Percentiles rank a stretch among this genome's conserved stretches.
Conservation (phyloP, 2,797 vertebrate genomes). For the Sebastes iracundus region DNA sequence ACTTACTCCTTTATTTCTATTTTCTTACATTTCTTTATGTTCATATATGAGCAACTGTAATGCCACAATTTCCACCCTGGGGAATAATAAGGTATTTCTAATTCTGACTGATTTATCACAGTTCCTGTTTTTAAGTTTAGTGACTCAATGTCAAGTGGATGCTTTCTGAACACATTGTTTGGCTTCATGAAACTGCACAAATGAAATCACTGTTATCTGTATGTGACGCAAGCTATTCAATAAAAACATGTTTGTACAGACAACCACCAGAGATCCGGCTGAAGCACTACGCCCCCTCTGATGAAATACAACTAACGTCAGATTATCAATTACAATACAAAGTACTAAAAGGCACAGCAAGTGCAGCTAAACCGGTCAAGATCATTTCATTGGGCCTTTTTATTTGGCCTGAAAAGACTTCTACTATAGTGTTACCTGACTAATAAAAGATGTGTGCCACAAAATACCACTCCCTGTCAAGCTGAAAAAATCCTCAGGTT, state of each 20-base stretch:
- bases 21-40: no score
- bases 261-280: neutral
- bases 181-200: neutral
- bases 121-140: neutral
- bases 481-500: neutral
- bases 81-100: no score
- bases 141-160: neutral
- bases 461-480: neutral
- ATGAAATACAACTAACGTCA: no score
- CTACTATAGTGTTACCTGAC: neutral
- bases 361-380: neutral
- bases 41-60: no score
- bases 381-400: no score
- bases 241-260: neutral
- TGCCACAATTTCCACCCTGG: no score
- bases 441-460: neutral
- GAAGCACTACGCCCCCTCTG: neutral
- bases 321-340: neutral
- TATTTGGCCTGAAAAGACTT: neutral
- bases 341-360: neutral
- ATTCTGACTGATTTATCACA: no score
- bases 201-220: neutral
- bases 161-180: neutral
- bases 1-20: no score
- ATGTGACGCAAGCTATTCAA: neutral